Evolutionary conservation across 2,888 invertebrate species (phyloP).

Genomic region (Metacarcinus magister): DNA sequence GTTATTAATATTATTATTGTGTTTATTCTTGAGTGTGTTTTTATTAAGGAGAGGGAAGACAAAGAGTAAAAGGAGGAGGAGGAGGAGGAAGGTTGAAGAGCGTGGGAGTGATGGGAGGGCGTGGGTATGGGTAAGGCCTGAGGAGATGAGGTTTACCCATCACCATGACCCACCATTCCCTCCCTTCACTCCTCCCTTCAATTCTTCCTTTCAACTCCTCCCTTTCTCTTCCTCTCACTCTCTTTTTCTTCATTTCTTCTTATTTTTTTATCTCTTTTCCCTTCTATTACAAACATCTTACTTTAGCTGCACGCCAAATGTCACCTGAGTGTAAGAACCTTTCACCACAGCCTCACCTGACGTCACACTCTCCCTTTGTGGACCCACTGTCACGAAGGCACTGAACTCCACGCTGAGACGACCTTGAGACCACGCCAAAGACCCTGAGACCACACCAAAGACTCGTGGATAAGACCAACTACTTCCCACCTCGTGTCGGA

Average conservation of each 20-base stretch:
- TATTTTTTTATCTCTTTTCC: not conserved
- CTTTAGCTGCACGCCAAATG: not conserved
- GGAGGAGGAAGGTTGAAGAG: not conserved
- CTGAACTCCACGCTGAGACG: not conserved
- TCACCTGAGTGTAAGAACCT: not conserved
- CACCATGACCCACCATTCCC: not conserved
- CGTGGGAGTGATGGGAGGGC: not conserved
- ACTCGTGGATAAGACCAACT: not conserved
- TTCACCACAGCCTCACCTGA: slow-evolving; percentile 13
- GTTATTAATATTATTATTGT: not conserved
- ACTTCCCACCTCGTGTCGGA: not conserved
- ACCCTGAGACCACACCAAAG: no score
- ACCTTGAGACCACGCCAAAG: not conserved
- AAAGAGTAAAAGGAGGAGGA: not conserved
- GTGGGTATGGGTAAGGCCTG: not conserved
- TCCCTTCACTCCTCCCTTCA: not conserved
- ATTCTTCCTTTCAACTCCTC: not conserved
- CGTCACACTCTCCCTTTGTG: slow-evolving; percentile 20
- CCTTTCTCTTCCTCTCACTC: no score
- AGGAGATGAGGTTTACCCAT: not conserved
- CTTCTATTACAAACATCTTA: not conserved
- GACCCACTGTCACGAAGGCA: not conserved
- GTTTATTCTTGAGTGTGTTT: not conserved
- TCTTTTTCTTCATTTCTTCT: no score
- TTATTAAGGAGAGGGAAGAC: not conserved